Evolutionary conservation across 92 coral and sea anemone species (phyloP).

Genomic region (Actinostola sp.): DNA sequence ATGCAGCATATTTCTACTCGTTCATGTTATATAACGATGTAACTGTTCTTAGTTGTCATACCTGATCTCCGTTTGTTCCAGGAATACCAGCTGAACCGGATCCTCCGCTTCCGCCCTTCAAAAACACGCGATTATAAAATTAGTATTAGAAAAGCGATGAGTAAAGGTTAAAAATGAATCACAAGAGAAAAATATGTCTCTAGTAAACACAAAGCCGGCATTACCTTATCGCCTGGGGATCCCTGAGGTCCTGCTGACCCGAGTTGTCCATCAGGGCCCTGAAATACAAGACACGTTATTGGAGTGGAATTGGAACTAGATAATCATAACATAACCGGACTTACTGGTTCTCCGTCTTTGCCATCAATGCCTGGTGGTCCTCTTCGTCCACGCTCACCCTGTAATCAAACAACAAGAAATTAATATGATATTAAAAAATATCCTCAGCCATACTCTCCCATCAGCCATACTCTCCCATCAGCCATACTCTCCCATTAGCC

Average conservation of each 20-base stretch:
- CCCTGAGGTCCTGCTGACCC: conserved; percentile 66
- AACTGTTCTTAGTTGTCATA: no score
- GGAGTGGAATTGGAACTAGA: background rate
- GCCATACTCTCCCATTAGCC: no score
- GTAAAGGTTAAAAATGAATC: background rate
- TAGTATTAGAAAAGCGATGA: background rate
- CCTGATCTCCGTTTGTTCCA: conserved; percentile 51
- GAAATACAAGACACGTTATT: background rate
- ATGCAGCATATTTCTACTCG: no score
- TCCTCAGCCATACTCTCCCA: no score
- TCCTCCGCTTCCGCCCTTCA: conserved; percentile 32
- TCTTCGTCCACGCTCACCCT: conserved; percentile 52
- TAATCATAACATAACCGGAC: background rate
- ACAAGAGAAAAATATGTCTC: no score
- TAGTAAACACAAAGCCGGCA: background rate
- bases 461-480: no score
- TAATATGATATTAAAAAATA: background rate
- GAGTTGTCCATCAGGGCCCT: conserved; percentile 46
- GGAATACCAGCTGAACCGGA: conserved; percentile 22
- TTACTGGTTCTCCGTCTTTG: conserved; percentile 57
- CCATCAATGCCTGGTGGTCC: conserved; percentile 60
- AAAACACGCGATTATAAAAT: no score
- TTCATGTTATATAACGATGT: no score
- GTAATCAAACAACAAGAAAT: conserved; percentile 4
- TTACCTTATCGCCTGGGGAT: conserved; percentile 64